Evolutionary conservation across 2,888 invertebrate genomes (phyloP), one percentile per base, ranked within the genome.

Genomic region (Antheraea yamamai): DNA sequence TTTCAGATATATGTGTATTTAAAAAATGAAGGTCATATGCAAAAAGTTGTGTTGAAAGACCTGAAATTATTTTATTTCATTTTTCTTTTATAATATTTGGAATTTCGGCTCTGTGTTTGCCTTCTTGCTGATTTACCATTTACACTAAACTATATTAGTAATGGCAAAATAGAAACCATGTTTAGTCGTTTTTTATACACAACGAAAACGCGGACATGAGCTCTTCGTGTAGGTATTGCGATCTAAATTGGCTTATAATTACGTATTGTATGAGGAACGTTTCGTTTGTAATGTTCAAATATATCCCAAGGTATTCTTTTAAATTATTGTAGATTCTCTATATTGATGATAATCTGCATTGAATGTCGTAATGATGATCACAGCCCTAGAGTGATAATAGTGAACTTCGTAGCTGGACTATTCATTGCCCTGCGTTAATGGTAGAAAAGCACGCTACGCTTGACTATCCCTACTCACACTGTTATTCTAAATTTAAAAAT

Each of bases 371-470:
- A 39, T 23, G 58, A 71, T 20, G 35, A 55, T 66, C 64, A 14
- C 74, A 75, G 51, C 74, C 74, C 74, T 75, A 75, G 39, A 72
- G 58, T 76, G 52, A 51, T 73, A 58, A 23, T 61, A 35, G 80
- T 80, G 81, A 84, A 74, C 76, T 74, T 52, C 51, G 74, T 84
- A 82, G 86, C 88, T 83, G 92, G 92, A 91, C 91, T 88, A 92
- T 92, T 92, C 93, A 94, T 94, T 92, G 93, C 94, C 92, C 92
- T 93, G 95, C 92, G 93, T 94, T 95, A 95, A 95, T 94, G 91
- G 91, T 86, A 84, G 86, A 88, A 79, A 84, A 85, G 85, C 95
- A 95, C 95, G 95, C 95, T 83, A 94, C 90, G 91, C 92, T 92
- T 89, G 90, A 92, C 93, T 92, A 91, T 92, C 87, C 47, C 90